phyloP scores from a whole-genome alignment of 2,888 invertebrate genomes.

The Cetonia aurata region DNA sequence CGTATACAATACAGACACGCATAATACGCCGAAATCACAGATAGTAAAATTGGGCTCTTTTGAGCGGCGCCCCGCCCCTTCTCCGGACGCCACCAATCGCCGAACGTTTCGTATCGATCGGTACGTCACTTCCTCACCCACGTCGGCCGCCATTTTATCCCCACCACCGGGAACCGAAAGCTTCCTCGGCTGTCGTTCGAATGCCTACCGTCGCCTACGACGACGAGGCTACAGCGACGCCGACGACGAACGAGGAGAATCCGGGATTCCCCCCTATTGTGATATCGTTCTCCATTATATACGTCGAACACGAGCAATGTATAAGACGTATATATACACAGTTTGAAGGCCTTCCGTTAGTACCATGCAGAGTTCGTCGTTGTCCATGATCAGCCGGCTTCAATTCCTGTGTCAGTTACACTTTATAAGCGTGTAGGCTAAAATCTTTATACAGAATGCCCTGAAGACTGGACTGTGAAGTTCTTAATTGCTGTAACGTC shows the following conservation, averaged over 20 bases:
- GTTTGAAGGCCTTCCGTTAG: constrained; percentile 49
- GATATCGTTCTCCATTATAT: constrained; percentile 13
- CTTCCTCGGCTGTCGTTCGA: constrained; percentile 47
- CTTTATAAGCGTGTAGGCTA: too few species aligned
- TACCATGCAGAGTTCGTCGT: too few species aligned
- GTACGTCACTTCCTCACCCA: constrained; percentile 65
- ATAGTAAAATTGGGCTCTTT: constrained; percentile 61
- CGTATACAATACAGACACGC: constrained; percentile 46
- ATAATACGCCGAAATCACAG: constrained; percentile 59
- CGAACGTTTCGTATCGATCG: constrained; percentile 65
- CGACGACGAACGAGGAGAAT: background rate
- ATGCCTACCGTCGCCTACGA: constrained; percentile 31
- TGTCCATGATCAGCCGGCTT: too few species aligned
- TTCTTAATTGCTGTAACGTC: too few species aligned
- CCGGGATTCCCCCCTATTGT: constrained; percentile 21
- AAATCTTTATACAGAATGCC: too few species aligned
- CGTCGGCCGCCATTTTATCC: constrained; percentile 64
- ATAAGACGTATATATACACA: constrained; percentile 57
- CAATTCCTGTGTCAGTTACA: too few species aligned
- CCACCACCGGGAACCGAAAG: constrained; percentile 53
- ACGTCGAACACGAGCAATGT: constrained; percentile 53
- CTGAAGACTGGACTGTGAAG: too few species aligned
- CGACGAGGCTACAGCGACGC: background rate
- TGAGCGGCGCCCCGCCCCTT: constrained; percentile 59
- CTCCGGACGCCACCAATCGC: constrained; percentile 63